Evolutionary conservation across 2,888 invertebrate genomes (phyloP).

Genomic region (Blera fallax): DNA sequence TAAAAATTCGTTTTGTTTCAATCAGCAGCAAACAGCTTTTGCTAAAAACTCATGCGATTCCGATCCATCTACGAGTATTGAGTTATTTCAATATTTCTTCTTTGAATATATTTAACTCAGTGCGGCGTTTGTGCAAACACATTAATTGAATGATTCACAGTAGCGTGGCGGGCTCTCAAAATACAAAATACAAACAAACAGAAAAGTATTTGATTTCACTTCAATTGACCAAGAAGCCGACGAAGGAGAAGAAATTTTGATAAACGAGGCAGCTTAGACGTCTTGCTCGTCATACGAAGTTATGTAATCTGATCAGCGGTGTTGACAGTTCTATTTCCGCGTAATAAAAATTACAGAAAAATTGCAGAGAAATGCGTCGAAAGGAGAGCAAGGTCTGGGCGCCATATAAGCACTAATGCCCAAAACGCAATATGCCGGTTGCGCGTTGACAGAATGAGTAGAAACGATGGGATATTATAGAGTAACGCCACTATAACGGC

Average conservation of each 20-base stretch:
- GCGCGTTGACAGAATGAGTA: no score
- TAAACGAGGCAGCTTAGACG: not conserved
- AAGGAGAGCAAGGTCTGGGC: no score
- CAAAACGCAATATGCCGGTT: no score
- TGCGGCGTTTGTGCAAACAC: not conserved
- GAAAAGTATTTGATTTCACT: not conserved
- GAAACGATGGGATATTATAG: no score
- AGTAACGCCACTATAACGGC: no score
- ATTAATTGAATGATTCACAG: constrained; percentile 37
- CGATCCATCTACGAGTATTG: not conserved
- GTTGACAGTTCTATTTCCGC: not conserved
- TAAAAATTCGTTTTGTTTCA: not conserved
- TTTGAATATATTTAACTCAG: not conserved
- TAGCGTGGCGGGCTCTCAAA: not conserved
- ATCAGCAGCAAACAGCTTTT: not conserved
- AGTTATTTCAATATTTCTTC: not conserved
- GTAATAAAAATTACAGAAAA: no score
- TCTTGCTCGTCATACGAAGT: not conserved
- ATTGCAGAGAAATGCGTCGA: no score
- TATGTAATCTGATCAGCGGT: not conserved
- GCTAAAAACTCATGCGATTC: not conserved
- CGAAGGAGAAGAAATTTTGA: not conserved
- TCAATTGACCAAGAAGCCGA: not conserved
- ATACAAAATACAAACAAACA: constrained; percentile 6
- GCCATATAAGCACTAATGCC: no score